Evolutionary conservation across 2,797 vertebrate genomes (phyloP).

Genomic region (Aphelocoma californica): DNA sequence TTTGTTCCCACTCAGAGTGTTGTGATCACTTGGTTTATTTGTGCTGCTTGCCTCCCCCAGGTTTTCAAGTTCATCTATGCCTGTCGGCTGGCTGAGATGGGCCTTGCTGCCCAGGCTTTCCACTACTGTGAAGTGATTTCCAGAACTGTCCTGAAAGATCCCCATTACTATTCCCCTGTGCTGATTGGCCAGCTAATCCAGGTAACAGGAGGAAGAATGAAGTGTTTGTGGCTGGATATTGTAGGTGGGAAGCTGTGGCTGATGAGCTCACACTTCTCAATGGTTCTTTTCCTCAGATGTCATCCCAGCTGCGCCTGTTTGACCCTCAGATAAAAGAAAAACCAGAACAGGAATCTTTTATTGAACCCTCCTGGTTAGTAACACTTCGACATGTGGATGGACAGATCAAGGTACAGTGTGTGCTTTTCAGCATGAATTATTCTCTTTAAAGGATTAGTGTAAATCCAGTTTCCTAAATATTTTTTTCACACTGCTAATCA

Average conservation of each 20-base stretch:
- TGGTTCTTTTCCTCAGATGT: constrained; percentile 76
- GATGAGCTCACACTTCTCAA: not conserved
- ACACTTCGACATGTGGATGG: constrained; percentile 82
- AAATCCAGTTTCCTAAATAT: not conserved
- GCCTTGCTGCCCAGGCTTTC: constrained; percentile 92
- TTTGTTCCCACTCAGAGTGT: not conserved
- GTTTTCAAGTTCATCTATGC: constrained; percentile 97
- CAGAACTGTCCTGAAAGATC: constrained; percentile 81
- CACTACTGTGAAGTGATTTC: constrained; percentile 97
- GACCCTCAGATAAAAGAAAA: constrained; percentile 95
- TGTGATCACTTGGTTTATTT: not conserved
- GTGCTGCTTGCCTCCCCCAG: constrained; percentile 60
- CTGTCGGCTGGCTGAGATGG: constrained; percentile 91
- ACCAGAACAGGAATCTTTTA: constrained; percentile 89
- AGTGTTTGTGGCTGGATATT: not conserved
- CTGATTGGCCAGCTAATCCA: constrained; percentile 90
- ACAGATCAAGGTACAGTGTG: constrained; percentile 84
- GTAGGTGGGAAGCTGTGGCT: not conserved
- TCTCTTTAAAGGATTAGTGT: not conserved
- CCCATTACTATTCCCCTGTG: constrained; percentile 82
- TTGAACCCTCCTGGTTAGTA: constrained; percentile 88
- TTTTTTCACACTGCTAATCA: not conserved
- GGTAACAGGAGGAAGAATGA: constrained; percentile 63
- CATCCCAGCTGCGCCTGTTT: constrained; percentile 89
- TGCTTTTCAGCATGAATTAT: not conserved